A percentile compares a stretch with the other conserved stretches of the same genome.
phyloP scores from a whole-genome alignment of 2,888 invertebrate genomes.

The Archips crataeganus region DNA sequence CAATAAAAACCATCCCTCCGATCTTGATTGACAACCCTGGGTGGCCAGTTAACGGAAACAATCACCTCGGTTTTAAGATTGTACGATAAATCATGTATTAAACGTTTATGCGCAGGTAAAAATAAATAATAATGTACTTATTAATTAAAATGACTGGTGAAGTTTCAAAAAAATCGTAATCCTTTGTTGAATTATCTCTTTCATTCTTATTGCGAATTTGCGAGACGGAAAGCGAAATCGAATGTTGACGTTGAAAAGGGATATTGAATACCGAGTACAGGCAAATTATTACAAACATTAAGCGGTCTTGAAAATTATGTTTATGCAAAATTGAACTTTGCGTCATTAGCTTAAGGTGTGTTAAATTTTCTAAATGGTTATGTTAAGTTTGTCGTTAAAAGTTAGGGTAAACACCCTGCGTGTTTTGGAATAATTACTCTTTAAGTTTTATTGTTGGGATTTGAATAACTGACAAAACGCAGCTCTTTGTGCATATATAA shows the following conservation, averaged over 20 bases:
- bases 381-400: neutral
- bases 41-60: slow-evolving; percentile 33
- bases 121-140: neutral
- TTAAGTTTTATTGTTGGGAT: slow-evolving; percentile 46
- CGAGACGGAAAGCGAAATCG: neutral
- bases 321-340: neutral
- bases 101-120: slow-evolving; percentile 39
- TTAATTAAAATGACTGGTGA: slow-evolving; percentile 37
- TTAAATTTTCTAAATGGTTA: neutral
- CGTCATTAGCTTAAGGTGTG: neutral
- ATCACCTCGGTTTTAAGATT: slow-evolving; percentile 12
- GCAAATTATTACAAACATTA: neutral
- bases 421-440: slow-evolving; percentile 49
- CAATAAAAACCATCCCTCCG: slow-evolving; percentile 36
- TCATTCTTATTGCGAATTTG: neutral
- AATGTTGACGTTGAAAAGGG: neutral
- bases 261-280: neutral
- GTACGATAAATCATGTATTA: slow-evolving; percentile 40
- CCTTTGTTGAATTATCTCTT: neutral
- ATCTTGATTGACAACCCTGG: slow-evolving; percentile 40
- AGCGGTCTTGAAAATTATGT: neutral
- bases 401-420: slow-evolving; percentile 50
- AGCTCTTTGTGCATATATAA: neutral
- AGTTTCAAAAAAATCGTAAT: neutral
- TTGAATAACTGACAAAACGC: slow-evolving; percentile 47